phyloP scores from a whole-genome alignment of 2,113 vertebrate species.

The Notarius quadriscutis region DNA sequence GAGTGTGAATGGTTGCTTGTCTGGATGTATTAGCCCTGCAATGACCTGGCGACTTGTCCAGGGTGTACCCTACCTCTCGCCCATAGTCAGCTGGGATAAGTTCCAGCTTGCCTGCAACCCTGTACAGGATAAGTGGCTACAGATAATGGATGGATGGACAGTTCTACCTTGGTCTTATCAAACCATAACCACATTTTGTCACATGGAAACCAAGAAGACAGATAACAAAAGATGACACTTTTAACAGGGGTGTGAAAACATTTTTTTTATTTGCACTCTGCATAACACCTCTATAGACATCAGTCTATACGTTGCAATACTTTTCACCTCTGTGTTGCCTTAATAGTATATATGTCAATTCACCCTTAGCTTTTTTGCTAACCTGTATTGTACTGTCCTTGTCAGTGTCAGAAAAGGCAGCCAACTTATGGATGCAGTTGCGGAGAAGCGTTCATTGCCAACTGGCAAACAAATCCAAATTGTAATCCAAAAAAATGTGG shows the following conservation, averaged over 20 bases:
- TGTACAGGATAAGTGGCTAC: too few species aligned
- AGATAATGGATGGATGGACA: too few species aligned
- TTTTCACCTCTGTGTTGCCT: neutral
- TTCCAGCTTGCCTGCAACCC: too few species aligned
- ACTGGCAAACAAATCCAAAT: too few species aligned
- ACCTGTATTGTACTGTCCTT: constrained; percentile 34
- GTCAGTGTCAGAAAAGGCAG: neutral
- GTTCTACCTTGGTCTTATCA: neutral
- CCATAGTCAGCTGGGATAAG: too few species aligned
- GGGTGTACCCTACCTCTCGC: too few species aligned
- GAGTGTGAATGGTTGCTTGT: too few species aligned
- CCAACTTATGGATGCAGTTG: too few species aligned
- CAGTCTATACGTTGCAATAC: neutral
- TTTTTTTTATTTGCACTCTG: neutral
- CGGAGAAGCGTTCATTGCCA: too few species aligned
- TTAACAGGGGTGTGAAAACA: neutral
- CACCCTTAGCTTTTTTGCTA: constrained; percentile 18
- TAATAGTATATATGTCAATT: constrained; percentile 14
- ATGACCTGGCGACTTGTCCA: too few species aligned
- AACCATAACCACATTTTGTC: neutral
- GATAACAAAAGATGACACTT: neutral
- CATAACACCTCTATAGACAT: neutral
- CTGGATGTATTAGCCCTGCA: too few species aligned
- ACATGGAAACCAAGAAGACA: neutral
- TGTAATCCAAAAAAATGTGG: too few species aligned